Percentiles rank a stretch among this genome's conserved stretches.
These are phyloP conservation scores for Aplysia californica DNA, from an alignment of 1,140 invertebrate genomes.

Conservation along the genomic window DNA sequence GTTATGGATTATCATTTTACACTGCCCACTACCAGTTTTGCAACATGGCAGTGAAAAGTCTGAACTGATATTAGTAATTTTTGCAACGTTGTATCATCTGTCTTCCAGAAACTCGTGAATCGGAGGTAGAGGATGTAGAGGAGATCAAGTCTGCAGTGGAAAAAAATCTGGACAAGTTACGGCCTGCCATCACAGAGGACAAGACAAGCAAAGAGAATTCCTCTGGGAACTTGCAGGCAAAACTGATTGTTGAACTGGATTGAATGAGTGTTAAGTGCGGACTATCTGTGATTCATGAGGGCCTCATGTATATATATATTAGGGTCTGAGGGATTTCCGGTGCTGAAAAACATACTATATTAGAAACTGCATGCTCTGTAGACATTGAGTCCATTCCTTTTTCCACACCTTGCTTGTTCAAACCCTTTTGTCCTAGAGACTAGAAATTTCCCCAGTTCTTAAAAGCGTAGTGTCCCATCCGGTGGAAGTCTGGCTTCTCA, in stretches of 20 bases:
- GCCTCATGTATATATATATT: too few relatives aligned
- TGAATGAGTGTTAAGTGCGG: too few relatives aligned
- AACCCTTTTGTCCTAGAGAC: too few relatives aligned
- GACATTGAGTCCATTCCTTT: too few relatives aligned
- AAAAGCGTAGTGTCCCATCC: too few relatives aligned
- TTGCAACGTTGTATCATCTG: not conserved
- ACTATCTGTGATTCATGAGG: too few relatives aligned
- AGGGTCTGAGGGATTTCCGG: too few relatives aligned
- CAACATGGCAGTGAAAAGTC: not conserved
- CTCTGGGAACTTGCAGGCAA: not conserved
- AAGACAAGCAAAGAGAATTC: not conserved
- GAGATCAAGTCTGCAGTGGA: conserved; percentile 12
- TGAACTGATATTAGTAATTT: not conserved
- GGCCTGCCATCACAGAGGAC: not conserved
- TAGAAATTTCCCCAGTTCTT: too few relatives aligned
- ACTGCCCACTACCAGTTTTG: not conserved
- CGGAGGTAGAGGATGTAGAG: not conserved
- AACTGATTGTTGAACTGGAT: not conserved
- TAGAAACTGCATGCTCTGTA: too few relatives aligned
- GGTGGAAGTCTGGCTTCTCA: too few relatives aligned
- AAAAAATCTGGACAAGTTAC: not conserved
- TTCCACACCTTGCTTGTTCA: too few relatives aligned
- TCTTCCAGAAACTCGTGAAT: conserved; percentile 11
- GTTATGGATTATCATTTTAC: not conserved
- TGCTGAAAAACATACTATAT: too few relatives aligned